Evolutionary conservation across 2,113 vertebrate genomes (phyloP), one percentile per base, ranked within the genome.

Genomic region (Melanerpes formicivorus): DNA sequence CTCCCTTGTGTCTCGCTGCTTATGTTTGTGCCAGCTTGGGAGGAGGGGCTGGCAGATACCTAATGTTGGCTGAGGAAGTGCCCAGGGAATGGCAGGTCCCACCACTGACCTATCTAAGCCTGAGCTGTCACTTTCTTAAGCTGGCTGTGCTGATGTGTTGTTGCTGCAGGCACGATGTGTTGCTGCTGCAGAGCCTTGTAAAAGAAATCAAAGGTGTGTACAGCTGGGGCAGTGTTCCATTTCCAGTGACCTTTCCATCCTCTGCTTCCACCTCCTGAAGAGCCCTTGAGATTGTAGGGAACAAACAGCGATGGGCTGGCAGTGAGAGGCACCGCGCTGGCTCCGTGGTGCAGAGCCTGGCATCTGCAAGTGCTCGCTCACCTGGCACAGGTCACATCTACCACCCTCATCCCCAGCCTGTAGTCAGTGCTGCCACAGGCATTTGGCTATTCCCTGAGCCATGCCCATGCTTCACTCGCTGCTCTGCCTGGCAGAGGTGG

Each of bases 381-480:
- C 29, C 65, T 0, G 0, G 17, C 55, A 67, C 67, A 56, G 67
- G 15, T 25, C 34, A 14, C 25, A 44, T 22, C 54, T 37, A 1
- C 42, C 0, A 5, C 32, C 4, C 5, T 0, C 2, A 5, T 54
- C 56, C 32, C 42, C 27, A 14, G 63, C 14, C 37, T 1, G 0
- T 4, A 32, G 3, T 23, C 32, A 76, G 22, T 63, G 70, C 69
- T 83, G 56, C 64, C 21, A 7, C 3, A 0, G 10, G 4, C 2
- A 1, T 46, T 67, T 81, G 56, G 46, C 3, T 71, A 2, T 81
- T 60, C 63, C 32, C 7, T 14, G 16, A 27, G 42, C 60, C 1
- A 0, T 7, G 48, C 40, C 63, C 5, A 0, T 58, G 25, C 63
- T 76, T 75, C 40, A 0, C 30, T 52, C 16, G 6, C 60, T 34